These are phyloP conservation scores for Pectinophora gossypiella DNA, from an alignment of 1,140 invertebrate genomes.

Conservation along the genomic window DNA sequence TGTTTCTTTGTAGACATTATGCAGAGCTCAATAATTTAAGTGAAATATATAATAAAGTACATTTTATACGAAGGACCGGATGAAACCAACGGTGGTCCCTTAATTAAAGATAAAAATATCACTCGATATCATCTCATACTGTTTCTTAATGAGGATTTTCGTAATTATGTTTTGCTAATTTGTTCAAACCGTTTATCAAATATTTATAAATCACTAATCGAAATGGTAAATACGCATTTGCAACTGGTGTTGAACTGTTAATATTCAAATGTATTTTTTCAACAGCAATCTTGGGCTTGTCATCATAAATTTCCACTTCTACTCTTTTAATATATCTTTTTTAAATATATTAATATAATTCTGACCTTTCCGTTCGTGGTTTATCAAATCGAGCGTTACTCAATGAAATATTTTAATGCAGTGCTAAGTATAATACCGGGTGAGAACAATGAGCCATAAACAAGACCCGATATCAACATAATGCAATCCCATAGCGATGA, in stretches of 20 bases:
- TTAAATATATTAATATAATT: conserved; percentile 36
- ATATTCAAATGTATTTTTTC: too few relatives aligned
- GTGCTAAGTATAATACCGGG: conserved; percentile 51
- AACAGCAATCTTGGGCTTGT: background rate
- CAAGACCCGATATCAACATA: conserved; percentile 54
- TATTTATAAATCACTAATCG: too few relatives aligned
- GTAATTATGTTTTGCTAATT: too few relatives aligned
- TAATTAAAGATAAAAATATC: too few relatives aligned
- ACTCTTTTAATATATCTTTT: conserved; percentile 34
- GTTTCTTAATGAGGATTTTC: too few relatives aligned
- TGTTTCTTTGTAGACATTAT: too few relatives aligned
- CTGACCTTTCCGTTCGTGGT: conserved; percentile 44
- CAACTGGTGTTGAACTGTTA: background rate
- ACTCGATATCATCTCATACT: too few relatives aligned
- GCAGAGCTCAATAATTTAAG: too few relatives aligned
- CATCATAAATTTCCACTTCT: background rate
- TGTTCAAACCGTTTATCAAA: too few relatives aligned
- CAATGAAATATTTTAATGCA: conserved; percentile 56
- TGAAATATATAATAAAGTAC: too few relatives aligned
- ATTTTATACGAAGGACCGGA: too few relatives aligned
- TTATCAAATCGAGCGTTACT: conserved; percentile 34
- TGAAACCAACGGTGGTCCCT: too few relatives aligned
- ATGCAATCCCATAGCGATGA: conserved; percentile 41
- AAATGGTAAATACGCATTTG: conserved; percentile 16
- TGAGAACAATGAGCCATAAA: conserved; percentile 67